phyloP scores from a whole-genome alignment of 1,140 invertebrate species.

The Laupala kohalensis region DNA sequence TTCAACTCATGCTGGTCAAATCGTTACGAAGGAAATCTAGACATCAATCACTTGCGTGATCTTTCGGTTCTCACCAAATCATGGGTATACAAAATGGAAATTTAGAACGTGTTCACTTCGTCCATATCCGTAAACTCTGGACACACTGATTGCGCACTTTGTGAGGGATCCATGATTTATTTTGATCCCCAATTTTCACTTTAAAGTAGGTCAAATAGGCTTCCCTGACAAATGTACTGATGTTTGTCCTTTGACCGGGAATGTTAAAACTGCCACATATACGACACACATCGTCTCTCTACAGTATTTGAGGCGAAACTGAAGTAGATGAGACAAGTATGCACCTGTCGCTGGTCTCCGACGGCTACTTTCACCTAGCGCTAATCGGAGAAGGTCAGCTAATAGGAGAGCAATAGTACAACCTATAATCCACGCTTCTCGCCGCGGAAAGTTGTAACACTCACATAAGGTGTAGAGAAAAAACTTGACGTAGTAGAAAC shows the following conservation, averaged over 20 bases:
- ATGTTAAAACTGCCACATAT: too few relatives aligned
- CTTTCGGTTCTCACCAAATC: conserved; percentile 20
- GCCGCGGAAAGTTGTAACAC: neutral
- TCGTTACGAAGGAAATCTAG: too few relatives aligned
- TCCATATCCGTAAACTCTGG: conserved; percentile 13
- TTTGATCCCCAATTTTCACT: conserved; percentile 15
- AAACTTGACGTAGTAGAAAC: neutral
- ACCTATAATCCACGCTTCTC: neutral
- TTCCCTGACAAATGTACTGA: conserved; percentile 6
- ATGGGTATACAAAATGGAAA: conserved; percentile 18
- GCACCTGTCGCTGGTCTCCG: too few relatives aligned
- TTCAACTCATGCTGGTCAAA: too few relatives aligned
- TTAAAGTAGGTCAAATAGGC: conserved; percentile 16
- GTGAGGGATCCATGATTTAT: conserved; percentile 18
- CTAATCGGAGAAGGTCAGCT: neutral
- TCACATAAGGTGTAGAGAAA: neutral
- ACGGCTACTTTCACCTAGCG: too few relatives aligned
- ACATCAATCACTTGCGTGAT: too few relatives aligned
- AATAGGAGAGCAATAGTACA: neutral
- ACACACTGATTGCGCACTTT: conserved; percentile 13
- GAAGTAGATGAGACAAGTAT: too few relatives aligned
- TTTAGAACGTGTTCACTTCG: conserved; percentile 8
- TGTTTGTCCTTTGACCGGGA: too few relatives aligned
- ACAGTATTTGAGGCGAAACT: too few relatives aligned
- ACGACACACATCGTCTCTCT: too few relatives aligned